Percentiles rank a stretch among this genome's conserved stretches.
Evolutionary conservation across 92 coral and sea anemone species (phyloP).

Genomic region (Actinostola sp.): DNA sequence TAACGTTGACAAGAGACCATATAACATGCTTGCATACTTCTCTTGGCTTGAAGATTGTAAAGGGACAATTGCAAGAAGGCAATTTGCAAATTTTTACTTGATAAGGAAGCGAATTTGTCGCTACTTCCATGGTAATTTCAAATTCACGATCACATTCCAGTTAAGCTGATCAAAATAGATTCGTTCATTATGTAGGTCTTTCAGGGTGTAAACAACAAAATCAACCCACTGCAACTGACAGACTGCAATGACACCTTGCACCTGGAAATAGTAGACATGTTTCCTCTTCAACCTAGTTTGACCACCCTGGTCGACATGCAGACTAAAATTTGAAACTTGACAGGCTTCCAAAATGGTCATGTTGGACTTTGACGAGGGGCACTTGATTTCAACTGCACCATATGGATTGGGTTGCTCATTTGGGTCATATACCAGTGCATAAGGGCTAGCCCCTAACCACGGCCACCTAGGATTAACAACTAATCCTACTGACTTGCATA

Average conservation of each 20-base stretch:
- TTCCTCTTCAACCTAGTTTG: constrained; percentile 11
- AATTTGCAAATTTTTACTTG: neutral
- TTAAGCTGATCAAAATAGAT: constrained; percentile 18
- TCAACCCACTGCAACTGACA: constrained; percentile 56
- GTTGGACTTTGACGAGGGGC: constrained; percentile 41
- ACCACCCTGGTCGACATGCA: neutral
- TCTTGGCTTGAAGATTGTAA: constrained; percentile 5
- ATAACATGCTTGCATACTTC: constrained; percentile 16
- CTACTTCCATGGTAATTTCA: no score
- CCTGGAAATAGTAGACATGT: constrained; percentile 58
- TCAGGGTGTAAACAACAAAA: constrained; percentile 60
- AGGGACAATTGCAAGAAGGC: constrained; percentile 2
- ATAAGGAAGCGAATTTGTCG: no score
- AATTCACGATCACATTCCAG: no score
- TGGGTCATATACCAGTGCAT: constrained; percentile 45
- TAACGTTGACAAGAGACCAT: constrained; percentile 3
- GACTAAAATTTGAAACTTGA: constrained; percentile 14
- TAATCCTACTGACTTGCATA: constrained; percentile 40
- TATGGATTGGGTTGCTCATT: constrained; percentile 18
- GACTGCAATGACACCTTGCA: constrained; percentile 54
- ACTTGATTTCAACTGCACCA: constrained; percentile 62
- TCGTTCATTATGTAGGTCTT: constrained; percentile 44
- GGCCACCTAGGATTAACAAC: constrained; percentile 66
- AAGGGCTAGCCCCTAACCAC: constrained; percentile 73
- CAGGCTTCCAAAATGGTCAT: constrained; percentile 48